These are phyloP conservation scores for Drosophila sulfurigaster DNA, from an alignment of 1,140 invertebrate species.

Conservation along the genomic window DNA sequence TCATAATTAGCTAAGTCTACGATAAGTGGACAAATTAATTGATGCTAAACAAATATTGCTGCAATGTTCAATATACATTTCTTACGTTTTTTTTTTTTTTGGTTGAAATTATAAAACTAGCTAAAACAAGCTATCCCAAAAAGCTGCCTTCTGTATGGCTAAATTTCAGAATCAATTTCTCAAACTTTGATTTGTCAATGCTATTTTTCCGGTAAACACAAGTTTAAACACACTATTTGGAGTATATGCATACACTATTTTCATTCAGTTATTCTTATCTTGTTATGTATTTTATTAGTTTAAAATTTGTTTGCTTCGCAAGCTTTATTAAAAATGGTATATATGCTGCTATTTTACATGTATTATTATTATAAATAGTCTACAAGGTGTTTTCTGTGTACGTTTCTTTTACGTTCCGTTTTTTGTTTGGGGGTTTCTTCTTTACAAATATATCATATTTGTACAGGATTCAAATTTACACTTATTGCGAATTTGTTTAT, in stretches of 20 bases:
- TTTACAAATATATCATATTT: conserved; percentile 37
- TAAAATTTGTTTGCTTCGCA: conserved; percentile 60
- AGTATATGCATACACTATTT: conserved; percentile 5
- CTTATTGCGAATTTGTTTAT: conserved; percentile 62
- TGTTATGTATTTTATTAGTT: conserved; percentile 1
- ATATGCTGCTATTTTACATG: conserved; percentile 45
- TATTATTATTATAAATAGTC: conserved; percentile 25
- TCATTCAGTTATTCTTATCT: neutral
- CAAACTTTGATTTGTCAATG: conserved; percentile 75
- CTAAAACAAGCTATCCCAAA: conserved; percentile 20
- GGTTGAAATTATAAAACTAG: conserved; percentile 27
- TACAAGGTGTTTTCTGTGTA: conserved; percentile 38
- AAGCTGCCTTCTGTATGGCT: neutral
- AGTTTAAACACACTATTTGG: conserved; percentile 8
- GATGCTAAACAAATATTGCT: conserved; percentile 28
- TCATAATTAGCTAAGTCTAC: conserved; percentile 37
- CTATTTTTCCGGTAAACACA: conserved; percentile 39
- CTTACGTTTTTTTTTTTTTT: neutral
- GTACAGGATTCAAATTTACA: conserved; percentile 60
- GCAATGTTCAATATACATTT: conserved; percentile 11
- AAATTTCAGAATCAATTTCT: conserved; percentile 14
- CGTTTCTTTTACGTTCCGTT: conserved; percentile 15
- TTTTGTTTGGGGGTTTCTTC: neutral
- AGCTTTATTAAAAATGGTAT: conserved; percentile 66
- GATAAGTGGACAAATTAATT: conserved; percentile 14